These are phyloP conservation scores for Neodiprion virginianus DNA, from an alignment of 1,140 invertebrate species.

Conservation along the genomic window DNA sequence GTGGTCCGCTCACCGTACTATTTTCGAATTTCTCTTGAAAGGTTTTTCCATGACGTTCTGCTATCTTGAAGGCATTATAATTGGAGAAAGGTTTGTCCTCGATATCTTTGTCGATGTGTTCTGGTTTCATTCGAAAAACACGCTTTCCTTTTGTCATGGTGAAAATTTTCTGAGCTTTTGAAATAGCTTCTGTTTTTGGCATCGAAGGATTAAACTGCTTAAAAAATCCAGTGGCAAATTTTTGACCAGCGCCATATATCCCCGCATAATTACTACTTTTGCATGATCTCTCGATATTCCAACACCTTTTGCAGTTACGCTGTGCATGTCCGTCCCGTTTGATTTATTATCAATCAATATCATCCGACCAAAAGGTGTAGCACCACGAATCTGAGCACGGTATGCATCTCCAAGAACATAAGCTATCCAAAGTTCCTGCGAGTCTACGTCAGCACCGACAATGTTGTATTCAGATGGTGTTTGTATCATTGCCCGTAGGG, in stretches of 20 bases:
- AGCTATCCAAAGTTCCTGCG: constrained; percentile 98
- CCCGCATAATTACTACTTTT: constrained; percentile 97
- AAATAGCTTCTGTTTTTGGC: constrained; percentile 76
- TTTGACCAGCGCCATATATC: constrained; percentile 97
- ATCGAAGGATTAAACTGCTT: constrained; percentile 93
- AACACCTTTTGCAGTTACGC: constrained; percentile 89
- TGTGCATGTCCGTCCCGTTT: constrained; percentile 96
- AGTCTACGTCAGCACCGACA: constrained; percentile 99
- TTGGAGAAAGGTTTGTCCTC: constrained; percentile 55
- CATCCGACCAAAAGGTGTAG: constrained; percentile 95
- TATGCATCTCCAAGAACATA: constrained; percentile 90
- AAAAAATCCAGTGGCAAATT: constrained; percentile 88
- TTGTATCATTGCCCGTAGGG: constrained; percentile 95
- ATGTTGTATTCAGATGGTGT: constrained; percentile 88
- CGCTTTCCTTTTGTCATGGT: constrained; percentile 85
- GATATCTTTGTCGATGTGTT: constrained; percentile 58
- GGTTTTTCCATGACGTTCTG: constrained; percentile 64
- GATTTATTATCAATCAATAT: constrained; percentile 90
- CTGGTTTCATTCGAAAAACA: constrained; percentile 67
- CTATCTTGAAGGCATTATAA: constrained; percentile 64
- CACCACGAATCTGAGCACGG: constrained; percentile 76
- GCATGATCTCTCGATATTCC: constrained; percentile 93
- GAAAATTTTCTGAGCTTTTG: constrained; percentile 91
- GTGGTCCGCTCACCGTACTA: constrained; percentile 33
- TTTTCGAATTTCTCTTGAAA: constrained; percentile 72